Percentiles rank a stretch among this genome's conserved stretches.
These are phyloP conservation scores for Pavo muticus DNA, from an alignment of 2,113 vertebrate genomes.

Conservation along the genomic window DNA sequence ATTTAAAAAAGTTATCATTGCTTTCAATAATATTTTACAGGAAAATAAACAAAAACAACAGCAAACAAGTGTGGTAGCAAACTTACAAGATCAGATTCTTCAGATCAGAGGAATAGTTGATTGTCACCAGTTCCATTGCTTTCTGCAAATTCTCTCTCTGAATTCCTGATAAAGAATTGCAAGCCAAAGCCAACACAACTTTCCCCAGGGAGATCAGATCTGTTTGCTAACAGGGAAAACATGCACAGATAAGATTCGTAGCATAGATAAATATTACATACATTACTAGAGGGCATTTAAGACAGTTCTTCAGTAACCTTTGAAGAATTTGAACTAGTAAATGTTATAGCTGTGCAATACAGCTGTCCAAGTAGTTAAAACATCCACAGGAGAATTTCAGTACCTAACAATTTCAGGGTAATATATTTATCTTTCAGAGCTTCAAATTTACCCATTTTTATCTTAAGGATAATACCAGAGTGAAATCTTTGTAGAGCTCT, in stretches of 20 bases:
- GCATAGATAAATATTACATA: not conserved
- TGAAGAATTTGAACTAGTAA: slow-evolving; percentile 1
- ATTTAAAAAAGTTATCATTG: not conserved
- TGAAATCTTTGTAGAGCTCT: not conserved
- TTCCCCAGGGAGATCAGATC: slow-evolving; percentile 98
- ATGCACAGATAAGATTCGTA: not conserved
- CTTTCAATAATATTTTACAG: no score
- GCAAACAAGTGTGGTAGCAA: not conserved
- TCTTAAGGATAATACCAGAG: not conserved
- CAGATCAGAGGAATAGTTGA: slow-evolving; percentile 99
- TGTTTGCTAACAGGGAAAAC: slow-evolving; percentile 90
- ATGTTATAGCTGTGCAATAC: not conserved
- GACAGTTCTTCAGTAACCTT: not conserved
- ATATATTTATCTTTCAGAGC: not conserved
- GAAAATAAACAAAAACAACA: not conserved
- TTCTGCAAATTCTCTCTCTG: slow-evolving; percentile 99
- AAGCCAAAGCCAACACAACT: slow-evolving; percentile 97
- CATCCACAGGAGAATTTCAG: not conserved
- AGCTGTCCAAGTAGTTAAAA: not conserved
- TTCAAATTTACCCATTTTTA: slow-evolving; percentile 6
- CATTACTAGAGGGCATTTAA: not conserved
- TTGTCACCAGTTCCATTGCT: slow-evolving; percentile 98
- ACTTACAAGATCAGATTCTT: slow-evolving; percentile 99
- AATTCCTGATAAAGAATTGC: slow-evolving; percentile 98
- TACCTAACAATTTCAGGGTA: not conserved